These are phyloP conservation scores for Cyphomyrus plagiostoma DNA, from an alignment of 2,113 vertebrate genomes.

Conservation along the genomic window DNA sequence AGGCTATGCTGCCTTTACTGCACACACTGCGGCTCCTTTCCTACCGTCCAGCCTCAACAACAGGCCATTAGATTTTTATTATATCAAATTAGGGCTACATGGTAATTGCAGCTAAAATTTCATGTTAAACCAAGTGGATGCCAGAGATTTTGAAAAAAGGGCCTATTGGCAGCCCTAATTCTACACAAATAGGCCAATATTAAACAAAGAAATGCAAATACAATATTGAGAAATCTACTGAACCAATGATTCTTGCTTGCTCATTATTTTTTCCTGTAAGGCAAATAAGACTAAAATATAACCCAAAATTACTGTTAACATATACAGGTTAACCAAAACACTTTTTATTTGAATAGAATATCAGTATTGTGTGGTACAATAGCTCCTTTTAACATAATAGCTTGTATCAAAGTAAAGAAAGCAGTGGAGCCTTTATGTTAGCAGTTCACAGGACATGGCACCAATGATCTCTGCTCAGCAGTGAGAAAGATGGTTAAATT, in stretches of 20 bases:
- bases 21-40: constrained; percentile 28
- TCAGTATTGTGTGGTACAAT: not conserved
- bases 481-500: not conserved
- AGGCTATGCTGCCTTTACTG: constrained; percentile 39
- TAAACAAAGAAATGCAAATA: not conserved
- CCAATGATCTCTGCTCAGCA: not conserved
- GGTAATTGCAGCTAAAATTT: constrained; percentile 35
- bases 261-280: not conserved
- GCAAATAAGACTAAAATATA: not conserved
- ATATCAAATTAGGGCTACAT: constrained; percentile 40
- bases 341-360: not conserved
- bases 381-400: not conserved
- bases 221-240: not conserved
- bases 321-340: not conserved
- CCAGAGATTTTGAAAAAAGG: constrained; percentile 14
- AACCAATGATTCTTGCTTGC: not conserved
- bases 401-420: not conserved
- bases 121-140: constrained; percentile 33
- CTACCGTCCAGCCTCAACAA: constrained; percentile 36
- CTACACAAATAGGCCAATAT: not conserved
- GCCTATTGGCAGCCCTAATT: not conserved
- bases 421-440: not conserved
- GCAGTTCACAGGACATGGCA: not conserved
- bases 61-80: constrained; percentile 41
- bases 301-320: not conserved